Percentiles rank a stretch among this genome's conserved stretches.
Evolutionary conservation across 1,140 invertebrate genomes (phyloP).

Genomic region (Zelostemma sp.): DNA sequence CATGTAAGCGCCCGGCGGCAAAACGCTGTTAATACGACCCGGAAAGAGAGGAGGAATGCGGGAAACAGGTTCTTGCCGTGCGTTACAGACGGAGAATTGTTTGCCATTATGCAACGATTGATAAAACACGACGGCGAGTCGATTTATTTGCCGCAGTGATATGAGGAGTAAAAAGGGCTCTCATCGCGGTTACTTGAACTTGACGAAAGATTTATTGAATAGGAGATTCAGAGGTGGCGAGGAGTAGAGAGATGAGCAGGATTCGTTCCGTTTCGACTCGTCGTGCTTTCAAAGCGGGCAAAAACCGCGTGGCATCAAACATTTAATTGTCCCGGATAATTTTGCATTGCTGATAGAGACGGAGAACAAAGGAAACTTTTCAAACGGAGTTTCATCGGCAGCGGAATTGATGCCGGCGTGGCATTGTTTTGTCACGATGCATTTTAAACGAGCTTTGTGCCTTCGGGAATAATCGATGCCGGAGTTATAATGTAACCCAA

Average conservation of each 20-base stretch:
- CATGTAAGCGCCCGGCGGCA: conserved; percentile 27
- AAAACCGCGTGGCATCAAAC: too few species aligned
- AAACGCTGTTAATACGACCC: conserved; percentile 34
- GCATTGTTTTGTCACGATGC: conserved; percentile 2
- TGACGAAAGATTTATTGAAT: neutral
- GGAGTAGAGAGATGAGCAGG: too few species aligned
- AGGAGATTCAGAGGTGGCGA: too few species aligned
- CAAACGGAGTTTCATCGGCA: neutral
- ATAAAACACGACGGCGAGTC: conserved; percentile 17
- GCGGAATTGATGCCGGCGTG: neutral
- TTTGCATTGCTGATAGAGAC: conserved; percentile 3
- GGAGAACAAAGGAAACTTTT: conserved; percentile 1
- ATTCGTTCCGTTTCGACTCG: too few species aligned
- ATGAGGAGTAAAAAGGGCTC: neutral
- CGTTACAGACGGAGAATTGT: conserved; percentile 15
- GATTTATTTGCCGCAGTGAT: conserved; percentile 10
- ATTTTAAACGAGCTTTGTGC: conserved; percentile 1
- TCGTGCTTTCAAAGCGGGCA: too few species aligned
- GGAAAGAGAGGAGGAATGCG: conserved; percentile 35
- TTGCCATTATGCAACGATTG: conserved; percentile 34
- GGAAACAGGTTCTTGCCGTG: conserved; percentile 30
- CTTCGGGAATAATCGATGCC: neutral
- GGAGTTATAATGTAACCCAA: neutral
- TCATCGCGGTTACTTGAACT: neutral
- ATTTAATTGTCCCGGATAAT: conserved; percentile 1